phyloP scores from a whole-genome alignment of 2,888 invertebrate genomes.

The Ormyrus nitidulus region DNA sequence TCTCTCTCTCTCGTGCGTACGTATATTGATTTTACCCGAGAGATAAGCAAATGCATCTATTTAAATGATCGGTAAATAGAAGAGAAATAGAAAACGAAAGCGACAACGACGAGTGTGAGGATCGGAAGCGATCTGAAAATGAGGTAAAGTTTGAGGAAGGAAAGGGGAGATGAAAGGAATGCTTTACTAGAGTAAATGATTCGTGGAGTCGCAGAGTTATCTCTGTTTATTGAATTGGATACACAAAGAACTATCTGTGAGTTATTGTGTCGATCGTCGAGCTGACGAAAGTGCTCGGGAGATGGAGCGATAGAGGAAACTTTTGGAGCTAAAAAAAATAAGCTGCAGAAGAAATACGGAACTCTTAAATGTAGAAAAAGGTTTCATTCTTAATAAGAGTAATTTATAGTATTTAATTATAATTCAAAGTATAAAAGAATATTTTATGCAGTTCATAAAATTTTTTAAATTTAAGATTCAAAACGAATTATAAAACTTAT shows the following conservation, averaged over 20 bases:
- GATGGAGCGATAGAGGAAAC: background rate
- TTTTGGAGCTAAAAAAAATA: background rate
- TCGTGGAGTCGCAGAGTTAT: background rate
- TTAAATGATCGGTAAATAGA: slow-evolving; percentile 27
- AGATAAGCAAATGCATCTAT: slow-evolving; percentile 58
- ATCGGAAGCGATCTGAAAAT: slow-evolving; percentile 12
- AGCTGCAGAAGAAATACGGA: no score
- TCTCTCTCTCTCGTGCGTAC: slow-evolving; percentile 26
- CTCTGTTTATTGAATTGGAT: slow-evolving; percentile 1
- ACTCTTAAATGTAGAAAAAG: no score
- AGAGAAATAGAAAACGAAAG: slow-evolving; percentile 15
- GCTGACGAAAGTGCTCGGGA: background rate
- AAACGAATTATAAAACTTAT: no score
- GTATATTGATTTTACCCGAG: slow-evolving; percentile 65
- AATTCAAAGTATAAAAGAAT: no score
- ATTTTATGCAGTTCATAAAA: no score
- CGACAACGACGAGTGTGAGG: slow-evolving; percentile 7
- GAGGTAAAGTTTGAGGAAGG: slow-evolving; percentile 23
- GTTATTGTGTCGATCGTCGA: background rate
- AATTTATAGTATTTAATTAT: no score
- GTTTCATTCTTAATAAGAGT: no score
- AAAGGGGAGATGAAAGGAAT: slow-evolving; percentile 20
- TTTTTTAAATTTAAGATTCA: no score
- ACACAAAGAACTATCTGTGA: background rate
- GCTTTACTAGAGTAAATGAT: slow-evolving; percentile 24